Percentiles rank a stretch among this genome's conserved stretches.
These are phyloP conservation scores for Drosophila mayri DNA, from an alignment of 1,140 invertebrate genomes.

Conservation along the genomic window DNA sequence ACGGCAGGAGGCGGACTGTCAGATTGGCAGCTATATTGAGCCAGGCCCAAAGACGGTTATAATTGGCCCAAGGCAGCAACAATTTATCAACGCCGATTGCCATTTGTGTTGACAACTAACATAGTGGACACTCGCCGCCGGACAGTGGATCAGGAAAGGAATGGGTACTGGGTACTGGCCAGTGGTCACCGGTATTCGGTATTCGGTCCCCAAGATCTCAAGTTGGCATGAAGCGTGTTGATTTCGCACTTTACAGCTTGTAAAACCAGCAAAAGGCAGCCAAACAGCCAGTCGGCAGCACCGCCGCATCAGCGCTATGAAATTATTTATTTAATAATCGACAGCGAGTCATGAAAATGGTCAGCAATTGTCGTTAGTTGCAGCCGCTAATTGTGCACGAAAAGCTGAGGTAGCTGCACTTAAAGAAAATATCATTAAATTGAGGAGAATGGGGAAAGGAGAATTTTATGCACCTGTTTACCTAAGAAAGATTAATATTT, in stretches of 20 bases:
- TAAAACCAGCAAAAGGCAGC: constrained; percentile 64
- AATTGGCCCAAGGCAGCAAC: constrained; percentile 81
- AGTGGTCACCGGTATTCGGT: background rate
- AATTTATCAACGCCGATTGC: constrained; percentile 82
- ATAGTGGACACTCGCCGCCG: constrained; percentile 55
- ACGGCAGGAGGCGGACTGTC: constrained; percentile 7
- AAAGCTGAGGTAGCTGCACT: constrained; percentile 33
- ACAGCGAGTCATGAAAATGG: constrained; percentile 64
- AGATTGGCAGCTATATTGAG: constrained; percentile 47
- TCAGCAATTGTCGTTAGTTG: constrained; percentile 68
- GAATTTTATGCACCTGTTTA: too few relatives aligned
- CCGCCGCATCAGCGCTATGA: constrained; percentile 55
- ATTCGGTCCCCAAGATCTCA: constrained; percentile 37
- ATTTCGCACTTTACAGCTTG: constrained; percentile 83
- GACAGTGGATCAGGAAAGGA: constrained; percentile 45
- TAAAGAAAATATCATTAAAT: background rate
- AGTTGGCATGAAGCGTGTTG: constrained; percentile 81
- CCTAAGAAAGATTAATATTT: too few relatives aligned
- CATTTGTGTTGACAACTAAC: constrained; percentile 82
- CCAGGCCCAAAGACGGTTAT: constrained; percentile 76
- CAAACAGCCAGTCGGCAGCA: constrained; percentile 17
- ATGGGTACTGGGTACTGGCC: constrained; percentile 18
- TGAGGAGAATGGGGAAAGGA: background rate
- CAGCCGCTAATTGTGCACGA: constrained; percentile 75
- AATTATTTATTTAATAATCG: constrained; percentile 83